Base-by-base conservation (phyloP, 2,797 vertebrate species). In the Galago senegalensis region DNA sequence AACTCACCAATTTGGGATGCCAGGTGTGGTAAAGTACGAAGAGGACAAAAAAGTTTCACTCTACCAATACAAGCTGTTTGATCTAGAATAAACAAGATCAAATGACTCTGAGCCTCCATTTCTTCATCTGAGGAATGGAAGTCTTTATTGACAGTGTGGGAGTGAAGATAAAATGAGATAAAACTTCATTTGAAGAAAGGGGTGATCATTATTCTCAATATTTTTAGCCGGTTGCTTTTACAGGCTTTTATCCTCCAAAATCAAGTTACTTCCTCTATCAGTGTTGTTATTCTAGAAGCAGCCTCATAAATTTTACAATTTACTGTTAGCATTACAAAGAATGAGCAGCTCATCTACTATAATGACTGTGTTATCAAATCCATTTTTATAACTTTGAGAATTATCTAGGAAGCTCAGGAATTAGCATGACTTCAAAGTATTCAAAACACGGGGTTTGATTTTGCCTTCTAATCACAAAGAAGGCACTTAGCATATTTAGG, bases 251-350 rank as follows among this genome's bases (percentile, higher is more conserved):
- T 94, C 95, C 29, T 95, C 56, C 61, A 63, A 96, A 96, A 96
- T 96, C 95, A 92, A 95, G 81, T 98, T 96, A 90, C 58, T 96
- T 94, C 56, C 63, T 86, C n/a, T 61, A 93, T 69, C 81, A 92
- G 65, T 84, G 72, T 80, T 95, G 56, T 94, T 96, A 96, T 82
- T 96, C 82, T 80, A 82, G 85, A 96, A 77, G 61, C 25, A 65
- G 84, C 43, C 72, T 92, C 92, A 97, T 96, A 89, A 97, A 93
- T 96, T 96, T 96, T 90, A 93, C 61, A 93, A 65, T 96, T 95
- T 94, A 84, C 85, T 95, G n/a, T 82, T 96, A 96, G 86, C 85
- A 89, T 93, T 94, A 93, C 85, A 77, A 89, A 94, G 87, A 91
- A 96, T 80, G 65, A 86, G 87, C 73, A 96, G 73, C 88, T 93